Base-by-base conservation (phyloP, 2,888 invertebrate species). In the Neoascia interrupta region DNA sequence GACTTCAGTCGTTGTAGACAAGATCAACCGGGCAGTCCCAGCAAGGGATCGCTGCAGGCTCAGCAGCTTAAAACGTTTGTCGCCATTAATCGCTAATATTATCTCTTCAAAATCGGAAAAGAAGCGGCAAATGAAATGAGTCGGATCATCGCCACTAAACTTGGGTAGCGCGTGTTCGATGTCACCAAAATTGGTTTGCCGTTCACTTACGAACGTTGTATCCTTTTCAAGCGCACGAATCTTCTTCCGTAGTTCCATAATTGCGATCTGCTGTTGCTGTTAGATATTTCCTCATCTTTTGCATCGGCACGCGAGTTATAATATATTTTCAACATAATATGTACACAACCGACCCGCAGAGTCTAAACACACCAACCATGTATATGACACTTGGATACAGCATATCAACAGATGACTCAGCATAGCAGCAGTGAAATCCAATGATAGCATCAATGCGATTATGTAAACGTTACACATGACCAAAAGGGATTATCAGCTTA, bases 61-160 rank as follows among this genome's bases (percentile, higher is more conserved):
- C 31, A 31, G 3, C 4, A 6, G 31, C n/a, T 31, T 31, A 31
- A 31, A 31, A 10, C 56, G 21, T 6, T 56, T 31, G 19, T 68
- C 68, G 8, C 56, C 68, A 10, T 56, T 26, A 4, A 39, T 15
- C 1, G 34, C 41, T 3, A 31, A 3, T 34, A 60, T 60, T 11
- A 60, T 28, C 19, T 69, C 58, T 13, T 58, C 58, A 34, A 69
- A 69, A 18, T 69, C 56, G 8, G 41, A 34, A 16, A 60, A 15
- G 36, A 60, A 58, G 11, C 37, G 16, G 1, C 34, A 34, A 6
- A 69, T 56, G 1, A 60, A 31, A 15, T 58, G 49, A 37, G 28
- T 28, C 10, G 15, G 18, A 13, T 56, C 39, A 11, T 56, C 60
- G 8, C 47, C 61, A 13, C 13, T 31, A 18, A 45, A 61, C 19